Base-by-base conservation (phyloP, 92 coral and sea anemone genomes). In the Diadumene lineata region DNA sequence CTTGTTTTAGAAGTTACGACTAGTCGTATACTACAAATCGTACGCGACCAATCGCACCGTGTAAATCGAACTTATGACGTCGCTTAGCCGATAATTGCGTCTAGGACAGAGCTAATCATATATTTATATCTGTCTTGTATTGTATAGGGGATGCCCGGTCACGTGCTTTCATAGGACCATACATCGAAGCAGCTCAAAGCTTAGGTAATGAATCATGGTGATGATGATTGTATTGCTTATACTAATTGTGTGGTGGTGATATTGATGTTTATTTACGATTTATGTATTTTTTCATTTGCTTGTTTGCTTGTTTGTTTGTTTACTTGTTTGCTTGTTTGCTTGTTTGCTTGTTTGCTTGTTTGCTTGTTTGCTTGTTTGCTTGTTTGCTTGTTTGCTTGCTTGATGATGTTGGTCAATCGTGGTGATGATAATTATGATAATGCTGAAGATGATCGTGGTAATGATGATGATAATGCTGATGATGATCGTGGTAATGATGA, bases 61-160 rank as follows among this genome's bases (percentile, higher is more conserved):
- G n/a, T n/a, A n/a, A n/a, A n/a, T n/a, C n/a, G n/a, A n/a, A n/a
- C n/a, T n/a, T n/a, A n/a, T n/a, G n/a, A n/a, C n/a, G n/a, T n/a
- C n/a, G n/a, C n/a, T n/a, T n/a, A n/a, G n/a, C n/a, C n/a, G n/a
- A n/a, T n/a, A n/a, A n/a, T n/a, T n/a, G n/a, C n/a, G n/a, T n/a
- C n/a, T n/a, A n/a, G 48, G 48, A 4, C 13, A 13, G 6, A 38
- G 6, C 48, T 4, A 38, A 38, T 13, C 7, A 38, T 13, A 4
- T 38, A 38, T 38, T 13, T 38, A 13, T 38, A 6, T 38, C n/a
- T 38, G 17, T 58, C 4, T 62, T 62, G 0, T 31, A 6, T 51
- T 75, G 69, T 43, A 64, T 53, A 90, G 98, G 98, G 98, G 97
- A 94, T 38, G 85, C 96, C 3, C 73, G 98, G 62, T 86, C 92